A percentile compares a stretch with the other conserved stretches of the same genome.
phyloP scores from a whole-genome alignment of 2,888 invertebrate species.

The Pristionchus fissidentatus region DNA sequence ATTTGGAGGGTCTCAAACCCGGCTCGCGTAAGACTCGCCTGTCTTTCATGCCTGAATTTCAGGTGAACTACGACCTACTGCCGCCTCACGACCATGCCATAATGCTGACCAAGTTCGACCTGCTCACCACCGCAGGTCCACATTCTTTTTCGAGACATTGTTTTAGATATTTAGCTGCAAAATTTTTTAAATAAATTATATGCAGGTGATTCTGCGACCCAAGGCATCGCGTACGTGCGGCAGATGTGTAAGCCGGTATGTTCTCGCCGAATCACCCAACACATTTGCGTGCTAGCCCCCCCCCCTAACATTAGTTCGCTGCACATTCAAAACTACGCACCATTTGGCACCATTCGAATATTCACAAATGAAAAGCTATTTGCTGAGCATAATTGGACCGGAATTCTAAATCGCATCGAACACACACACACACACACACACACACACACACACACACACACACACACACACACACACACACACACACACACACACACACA shows the following conservation, averaged over 20 bases:
- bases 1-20: not conserved
- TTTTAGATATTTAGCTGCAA: not conserved
- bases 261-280: not conserved
- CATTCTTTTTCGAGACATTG: not conserved
- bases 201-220: conserved; percentile 69
- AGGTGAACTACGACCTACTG: conserved; percentile 56
- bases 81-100: conserved; percentile 67
- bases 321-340: no score
- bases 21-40: conserved; percentile 50
- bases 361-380: no score
- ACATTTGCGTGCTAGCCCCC: no score
- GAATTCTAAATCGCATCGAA: no score
- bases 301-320: no score
- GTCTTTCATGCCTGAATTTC: not conserved
- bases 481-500: no score
- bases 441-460: no score
- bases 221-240: conserved; percentile 75
- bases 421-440: no score
- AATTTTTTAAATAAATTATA: not conserved
- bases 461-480: no score
- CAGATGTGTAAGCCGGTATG: conserved; percentile 64
- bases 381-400: no score
- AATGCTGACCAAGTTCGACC: conserved; percentile 61
- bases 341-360: no score
- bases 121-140: conserved; percentile 29